Conservation (phyloP, 2,797 vertebrate species). For the Anguilla marmorata region DNA sequence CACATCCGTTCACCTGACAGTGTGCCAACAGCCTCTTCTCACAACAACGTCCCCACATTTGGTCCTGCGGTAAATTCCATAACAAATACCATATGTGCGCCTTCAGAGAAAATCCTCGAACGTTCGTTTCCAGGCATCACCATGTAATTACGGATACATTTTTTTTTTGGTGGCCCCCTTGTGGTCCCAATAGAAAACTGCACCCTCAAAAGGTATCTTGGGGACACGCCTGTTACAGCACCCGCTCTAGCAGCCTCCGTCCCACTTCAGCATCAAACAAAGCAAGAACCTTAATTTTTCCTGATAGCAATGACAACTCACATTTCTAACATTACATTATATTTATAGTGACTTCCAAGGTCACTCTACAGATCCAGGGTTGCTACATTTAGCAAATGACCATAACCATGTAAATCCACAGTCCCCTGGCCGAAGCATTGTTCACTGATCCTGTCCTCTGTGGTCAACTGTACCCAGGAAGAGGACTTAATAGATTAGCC, state of each 20-base stretch:
- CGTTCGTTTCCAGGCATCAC: neutral
- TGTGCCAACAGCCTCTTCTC: neutral
- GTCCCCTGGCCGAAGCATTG: neutral
- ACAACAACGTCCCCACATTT: neutral
- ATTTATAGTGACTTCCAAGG: neutral
- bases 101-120: neutral
- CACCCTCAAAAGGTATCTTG: neutral
- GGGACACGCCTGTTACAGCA: neutral
- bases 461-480: neutral
- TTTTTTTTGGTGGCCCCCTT: slow-evolving; percentile 41
- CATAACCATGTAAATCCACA: neutral
- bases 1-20: neutral
- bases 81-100: slow-evolving; percentile 23
- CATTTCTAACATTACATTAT: neutral
- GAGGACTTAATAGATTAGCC: neutral
- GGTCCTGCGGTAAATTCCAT: neutral
- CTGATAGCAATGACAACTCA: neutral
- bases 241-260: neutral
- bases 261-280: neutral
- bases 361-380: neutral
- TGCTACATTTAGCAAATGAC: neutral
- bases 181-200: slow-evolving; percentile 32
- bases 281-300: neutral
- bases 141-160: slow-evolving; percentile 3
- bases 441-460: neutral